Evolutionary conservation across 2,113 vertebrate genomes (phyloP).

Genomic region (Columba livia): DNA sequence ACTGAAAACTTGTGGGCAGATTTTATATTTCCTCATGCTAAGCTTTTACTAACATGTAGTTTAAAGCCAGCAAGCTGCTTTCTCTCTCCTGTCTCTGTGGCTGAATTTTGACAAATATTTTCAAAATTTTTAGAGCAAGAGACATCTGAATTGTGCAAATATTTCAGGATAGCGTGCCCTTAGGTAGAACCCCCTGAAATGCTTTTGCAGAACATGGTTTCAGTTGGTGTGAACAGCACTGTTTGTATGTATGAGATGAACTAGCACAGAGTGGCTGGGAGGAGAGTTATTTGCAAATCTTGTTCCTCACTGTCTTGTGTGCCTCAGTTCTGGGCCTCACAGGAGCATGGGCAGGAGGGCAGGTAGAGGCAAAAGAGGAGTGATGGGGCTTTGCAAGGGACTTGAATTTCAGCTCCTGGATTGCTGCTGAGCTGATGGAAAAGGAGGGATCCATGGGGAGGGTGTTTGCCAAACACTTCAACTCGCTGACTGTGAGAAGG

Average conservation of each 20-base stretch:
- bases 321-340: not conserved
- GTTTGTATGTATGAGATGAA: not conserved
- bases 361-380: not conserved
- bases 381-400: not conserved
- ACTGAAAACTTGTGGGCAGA: not conserved
- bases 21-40: not conserved
- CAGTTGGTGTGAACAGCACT: not conserved
- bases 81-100: not conserved
- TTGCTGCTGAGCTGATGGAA: not conserved
- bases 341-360: accelerated
- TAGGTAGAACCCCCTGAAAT: not conserved
- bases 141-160: not conserved
- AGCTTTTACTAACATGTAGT: not conserved
- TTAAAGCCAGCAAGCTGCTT: not conserved
- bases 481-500: not conserved
- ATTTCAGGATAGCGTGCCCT: not conserved
- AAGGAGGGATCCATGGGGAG: not conserved
- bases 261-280: not conserved
- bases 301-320: not conserved
- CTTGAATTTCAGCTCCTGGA: not conserved
- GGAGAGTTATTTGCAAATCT: not conserved
- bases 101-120: not conserved
- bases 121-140: not conserved
- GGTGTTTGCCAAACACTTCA: not conserved
- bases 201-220: accelerated